Evolutionary conservation across 2,113 vertebrate genomes (phyloP), one percentile per base, ranked within the genome.

Genomic region (Phalacrocorax carbo): DNA sequence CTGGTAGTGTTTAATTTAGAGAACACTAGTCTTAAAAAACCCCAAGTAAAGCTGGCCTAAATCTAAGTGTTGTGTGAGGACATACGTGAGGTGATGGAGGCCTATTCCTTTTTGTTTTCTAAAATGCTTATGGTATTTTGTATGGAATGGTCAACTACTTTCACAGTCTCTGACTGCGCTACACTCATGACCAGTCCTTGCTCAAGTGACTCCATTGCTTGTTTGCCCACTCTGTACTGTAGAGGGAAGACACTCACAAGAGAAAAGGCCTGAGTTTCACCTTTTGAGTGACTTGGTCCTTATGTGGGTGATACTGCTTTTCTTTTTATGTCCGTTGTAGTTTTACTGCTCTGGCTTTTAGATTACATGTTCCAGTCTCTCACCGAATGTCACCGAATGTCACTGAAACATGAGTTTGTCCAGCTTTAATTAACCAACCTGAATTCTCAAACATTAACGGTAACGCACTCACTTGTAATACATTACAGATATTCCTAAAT

Each of bases 401-500:
- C 22, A 17, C 69, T 85, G 69, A 68, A 65, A 70, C n/a, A 2
- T 55, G 42, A 64, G 11, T 49, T 94, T 83, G 10, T 55, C 60
- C 38, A 60, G 23, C 49, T 79, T 57, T 54, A 77, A 48, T 54
- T 81, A 75, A 83, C 13, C 26, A 79, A 34, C 10, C 40, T 84
- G 27, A 32, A 16, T 93, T 52, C 51, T 82, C 26, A 86, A 64
- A 51, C 11, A 36, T 83, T 34, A 75, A 15, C n/a, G 72, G 16
- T 76, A 85, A 9, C 38, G 25, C 15, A 34, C 22, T 88, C 17
- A 77, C 3, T 19, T 73, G 54, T 93, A 88, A 86, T 62, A 34
- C 26, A 79, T 86, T 38, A 84, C 73, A 92, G 48, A 83, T 84
- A 26, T 90, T 94, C 20, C 38, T 64, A 69, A 75, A 73, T 68